Percentiles rank a stretch among this genome's conserved stretches.
These are phyloP conservation scores for Holothuria leucospilota DNA, from an alignment of 53 echinoderm and acorn worm species.

Conservation along the genomic window DNA sequence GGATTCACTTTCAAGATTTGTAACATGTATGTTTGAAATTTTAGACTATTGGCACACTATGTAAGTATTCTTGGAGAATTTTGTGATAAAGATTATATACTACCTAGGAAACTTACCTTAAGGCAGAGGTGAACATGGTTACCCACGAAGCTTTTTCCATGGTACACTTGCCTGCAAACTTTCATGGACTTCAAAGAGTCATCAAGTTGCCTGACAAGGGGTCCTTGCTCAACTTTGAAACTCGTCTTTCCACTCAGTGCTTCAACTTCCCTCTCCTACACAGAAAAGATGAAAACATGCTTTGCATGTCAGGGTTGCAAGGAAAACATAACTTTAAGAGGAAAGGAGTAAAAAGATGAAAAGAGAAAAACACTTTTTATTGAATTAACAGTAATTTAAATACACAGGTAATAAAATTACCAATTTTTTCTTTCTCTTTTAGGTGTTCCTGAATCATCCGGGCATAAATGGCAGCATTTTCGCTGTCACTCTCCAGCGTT, in stretches of 20 bases:
- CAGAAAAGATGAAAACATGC: neutral
- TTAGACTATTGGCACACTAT: too few species aligned
- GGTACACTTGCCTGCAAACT: constrained; percentile 51
- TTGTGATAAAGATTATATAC: neutral
- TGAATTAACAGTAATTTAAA: too few species aligned
- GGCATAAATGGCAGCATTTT: constrained; percentile 2
- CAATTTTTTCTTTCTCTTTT: too few species aligned
- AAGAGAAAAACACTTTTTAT: too few species aligned
- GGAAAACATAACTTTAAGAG: neutral
- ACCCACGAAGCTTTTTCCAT: constrained; percentile 51
- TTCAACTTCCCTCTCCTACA: neutral
- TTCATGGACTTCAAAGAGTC: constrained; percentile 26
- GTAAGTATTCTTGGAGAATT: too few species aligned
- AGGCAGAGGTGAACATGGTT: constrained; percentile 57
- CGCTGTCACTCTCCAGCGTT: neutral
- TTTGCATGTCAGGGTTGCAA: neutral
- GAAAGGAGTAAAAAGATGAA: neutral
- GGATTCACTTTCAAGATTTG: too few species aligned
- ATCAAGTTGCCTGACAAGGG: constrained; percentile 35
- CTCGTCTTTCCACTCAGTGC: neutral
- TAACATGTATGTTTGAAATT: too few species aligned
- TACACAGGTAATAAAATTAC: too few species aligned
- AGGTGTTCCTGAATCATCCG: constrained; percentile 1
- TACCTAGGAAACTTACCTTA: constrained; percentile 29
- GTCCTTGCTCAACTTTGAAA: constrained; percentile 42